phyloP scores from a whole-genome alignment of 92 coral and sea anemone genomes.

The Anthopleura xanthogrammica region DNA sequence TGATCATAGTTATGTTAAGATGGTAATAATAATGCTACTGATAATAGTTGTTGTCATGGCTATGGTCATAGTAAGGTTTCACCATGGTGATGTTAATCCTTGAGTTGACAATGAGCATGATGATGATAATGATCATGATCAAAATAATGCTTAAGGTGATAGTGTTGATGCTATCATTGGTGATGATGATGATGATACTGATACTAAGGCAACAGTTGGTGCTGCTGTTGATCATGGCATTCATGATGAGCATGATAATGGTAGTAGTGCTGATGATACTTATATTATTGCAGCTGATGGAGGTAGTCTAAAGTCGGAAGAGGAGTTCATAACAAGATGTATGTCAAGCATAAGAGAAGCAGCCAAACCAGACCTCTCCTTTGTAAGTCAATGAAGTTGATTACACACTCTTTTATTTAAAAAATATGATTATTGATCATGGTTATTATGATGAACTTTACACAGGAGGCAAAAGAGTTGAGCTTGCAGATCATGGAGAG shows the following conservation, averaged over 20 bases:
- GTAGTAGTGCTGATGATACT: background rate
- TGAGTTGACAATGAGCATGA: background rate
- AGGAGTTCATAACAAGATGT: conserved; percentile 85
- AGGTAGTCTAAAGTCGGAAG: conserved; percentile 83
- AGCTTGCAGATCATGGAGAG: conserved; percentile 91
- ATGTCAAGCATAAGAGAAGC: conserved; percentile 86
- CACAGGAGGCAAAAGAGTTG: conserved; percentile 52
- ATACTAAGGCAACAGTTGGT: too few species aligned
- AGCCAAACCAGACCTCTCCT: conserved; percentile 43
- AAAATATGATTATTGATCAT: background rate
- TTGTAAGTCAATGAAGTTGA: conserved; percentile 23
- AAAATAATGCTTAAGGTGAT: too few species aligned
- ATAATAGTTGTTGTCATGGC: too few species aligned
- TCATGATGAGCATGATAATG: too few species aligned
- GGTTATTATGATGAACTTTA: background rate
- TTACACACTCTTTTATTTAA: background rate
- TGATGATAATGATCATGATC: background rate
- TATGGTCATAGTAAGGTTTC: too few species aligned
- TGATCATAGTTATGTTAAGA: background rate
- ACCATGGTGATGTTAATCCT: too few species aligned
- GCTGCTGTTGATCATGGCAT: too few species aligned
- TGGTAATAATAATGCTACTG: background rate
- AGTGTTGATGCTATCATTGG: too few species aligned
- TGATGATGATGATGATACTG: background rate
- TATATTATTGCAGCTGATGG: conserved; percentile 67